phyloP scores from a whole-genome alignment of 2,797 vertebrate genomes.

The Notolepis coatsorum region DNA sequence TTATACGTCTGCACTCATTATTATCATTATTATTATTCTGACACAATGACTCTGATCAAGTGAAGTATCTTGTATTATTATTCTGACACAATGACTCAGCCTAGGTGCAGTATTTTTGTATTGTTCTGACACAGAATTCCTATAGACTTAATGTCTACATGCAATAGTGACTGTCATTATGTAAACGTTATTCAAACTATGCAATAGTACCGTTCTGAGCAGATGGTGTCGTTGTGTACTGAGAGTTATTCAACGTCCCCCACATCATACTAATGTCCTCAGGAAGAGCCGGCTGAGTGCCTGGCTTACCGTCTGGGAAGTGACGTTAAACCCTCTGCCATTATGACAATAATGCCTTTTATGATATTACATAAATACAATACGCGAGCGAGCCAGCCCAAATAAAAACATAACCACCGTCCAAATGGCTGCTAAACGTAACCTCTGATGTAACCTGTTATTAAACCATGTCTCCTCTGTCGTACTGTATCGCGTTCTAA shows the following conservation, averaged over 20 bases:
- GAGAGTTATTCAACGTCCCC: conserved; percentile 22
- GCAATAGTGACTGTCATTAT: conserved; percentile 23
- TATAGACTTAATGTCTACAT: too few relatives aligned
- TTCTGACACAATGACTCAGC: too few relatives aligned
- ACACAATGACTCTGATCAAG: too few relatives aligned
- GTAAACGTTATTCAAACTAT: conserved; percentile 9
- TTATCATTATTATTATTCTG: too few relatives aligned
- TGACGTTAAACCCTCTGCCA: conserved; percentile 39
- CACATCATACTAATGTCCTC: conserved; percentile 7
- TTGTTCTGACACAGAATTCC: too few relatives aligned
- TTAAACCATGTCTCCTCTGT: conserved; percentile 30
- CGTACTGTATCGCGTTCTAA: not conserved
- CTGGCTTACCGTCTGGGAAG: conserved; percentile 28
- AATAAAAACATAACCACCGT: conserved; percentile 48
- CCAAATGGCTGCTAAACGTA: conserved; percentile 48
- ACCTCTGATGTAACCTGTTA: conserved; percentile 49
- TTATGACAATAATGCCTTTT: conserved; percentile 53
- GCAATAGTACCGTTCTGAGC: conserved; percentile 13
- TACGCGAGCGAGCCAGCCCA: conserved; percentile 41
- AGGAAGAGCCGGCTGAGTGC: conserved; percentile 22
- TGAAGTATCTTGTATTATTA: too few relatives aligned
- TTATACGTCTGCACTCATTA: too few relatives aligned
- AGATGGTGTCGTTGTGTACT: conserved; percentile 21
- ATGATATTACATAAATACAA: conserved; percentile 44
- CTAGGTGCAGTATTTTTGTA: too few relatives aligned